Conservation (phyloP, 2,888 invertebrate species). For the Watsonalla cultraria region DNA sequence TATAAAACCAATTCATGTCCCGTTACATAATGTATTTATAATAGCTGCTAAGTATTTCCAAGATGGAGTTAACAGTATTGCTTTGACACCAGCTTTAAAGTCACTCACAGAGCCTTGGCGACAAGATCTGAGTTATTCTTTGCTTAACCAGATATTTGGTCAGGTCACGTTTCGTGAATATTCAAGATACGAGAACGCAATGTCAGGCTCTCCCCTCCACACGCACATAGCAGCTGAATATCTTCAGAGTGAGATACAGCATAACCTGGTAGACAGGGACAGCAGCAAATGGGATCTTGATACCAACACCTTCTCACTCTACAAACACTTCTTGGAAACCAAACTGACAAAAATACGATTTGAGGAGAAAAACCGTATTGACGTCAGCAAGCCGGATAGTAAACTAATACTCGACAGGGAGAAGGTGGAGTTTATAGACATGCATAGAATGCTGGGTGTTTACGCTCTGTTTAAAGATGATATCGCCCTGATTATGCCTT, state of each 20-base stretch:
- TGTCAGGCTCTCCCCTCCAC: conserved; percentile 2
- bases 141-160: background rate
- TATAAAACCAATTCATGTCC: background rate
- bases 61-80: conserved; percentile 4
- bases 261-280: background rate
- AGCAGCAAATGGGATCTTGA: conserved; percentile 11
- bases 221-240: conserved; percentile 7
- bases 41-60: conserved; percentile 4
- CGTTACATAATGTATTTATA: conserved; percentile 3
- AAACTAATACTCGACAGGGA: conserved; percentile 5
- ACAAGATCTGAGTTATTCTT: background rate
- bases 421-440: background rate
- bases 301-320: conserved; percentile 11
- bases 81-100: background rate
- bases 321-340: conserved; percentile 13
- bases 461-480: conserved; percentile 7
- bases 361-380: conserved; percentile 14
- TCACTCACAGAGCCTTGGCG: background rate
- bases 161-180: background rate
- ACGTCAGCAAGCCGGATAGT: conserved; percentile 10
- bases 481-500: background rate
- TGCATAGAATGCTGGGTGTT: conserved; percentile 12
- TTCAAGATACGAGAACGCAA: background rate
- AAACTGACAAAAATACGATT: conserved; percentile 13
- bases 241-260: conserved; percentile 10